These are phyloP conservation scores for Ctena decussata DNA, from an alignment of 2,888 invertebrate species.

Conservation along the genomic window DNA sequence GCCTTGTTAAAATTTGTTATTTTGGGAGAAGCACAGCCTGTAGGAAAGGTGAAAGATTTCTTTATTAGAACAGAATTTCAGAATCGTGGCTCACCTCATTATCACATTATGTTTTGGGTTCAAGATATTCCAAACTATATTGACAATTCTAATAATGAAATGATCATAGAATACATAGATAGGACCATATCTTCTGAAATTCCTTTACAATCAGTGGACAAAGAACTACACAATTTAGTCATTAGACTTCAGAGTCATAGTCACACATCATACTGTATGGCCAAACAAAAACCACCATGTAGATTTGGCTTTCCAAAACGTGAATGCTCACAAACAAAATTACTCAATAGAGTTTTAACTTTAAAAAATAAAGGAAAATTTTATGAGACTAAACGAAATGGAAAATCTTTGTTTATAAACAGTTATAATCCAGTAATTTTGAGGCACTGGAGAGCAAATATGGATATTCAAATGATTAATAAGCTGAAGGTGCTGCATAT, in stretches of 20 bases:
- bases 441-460: constrained; percentile 51
- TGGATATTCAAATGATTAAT: constrained; percentile 47
- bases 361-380: constrained; percentile 35
- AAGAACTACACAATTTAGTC: constrained; percentile 27
- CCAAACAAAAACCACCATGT: background rate
- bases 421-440: constrained; percentile 39
- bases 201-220: no score
- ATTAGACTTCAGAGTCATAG: constrained; percentile 21
- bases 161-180: constrained; percentile 16
- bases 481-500: constrained; percentile 51
- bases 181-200: background rate
- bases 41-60: constrained; percentile 36
- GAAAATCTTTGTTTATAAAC: constrained; percentile 17
- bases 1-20: constrained; percentile 45
- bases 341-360: no score
- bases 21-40: background rate
- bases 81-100: constrained; percentile 43
- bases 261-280: constrained; percentile 12
- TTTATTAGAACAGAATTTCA: constrained; percentile 55
- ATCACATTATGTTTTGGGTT: constrained; percentile 44
- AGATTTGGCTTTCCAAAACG: constrained; percentile 4
- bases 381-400: constrained; percentile 28
- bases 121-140: background rate
- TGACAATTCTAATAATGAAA: no score
- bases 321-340: background rate